Evolutionary conservation across 2,888 invertebrate species (phyloP), one percentile per base, ranked within the genome.

Genomic region (Andrena haemorrhoa): DNA sequence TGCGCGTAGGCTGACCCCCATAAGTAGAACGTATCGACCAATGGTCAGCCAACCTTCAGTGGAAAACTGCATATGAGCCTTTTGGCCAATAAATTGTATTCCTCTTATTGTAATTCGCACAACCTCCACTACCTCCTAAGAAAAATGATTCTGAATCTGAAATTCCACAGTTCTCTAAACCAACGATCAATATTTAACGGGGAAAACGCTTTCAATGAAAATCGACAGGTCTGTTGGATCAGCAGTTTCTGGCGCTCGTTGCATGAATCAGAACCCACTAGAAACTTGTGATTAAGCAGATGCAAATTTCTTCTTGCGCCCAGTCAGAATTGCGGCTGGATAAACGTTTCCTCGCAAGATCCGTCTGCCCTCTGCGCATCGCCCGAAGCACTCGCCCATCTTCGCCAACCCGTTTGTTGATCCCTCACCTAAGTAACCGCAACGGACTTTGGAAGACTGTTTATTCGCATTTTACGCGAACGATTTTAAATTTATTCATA

Each of bases 301-400:
- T 60, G 31, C 26, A 23, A 69, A 60, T 75, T 33, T 20, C 31
- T 41, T 31, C 47, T 58, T 29, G 2, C 58, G 31, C 49, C n/a
- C 47, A 29, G 26, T 33, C 4, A 6, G 23, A 23, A 68, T 33
- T 16, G n/a, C 8, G 12, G 7, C 49, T 12, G 31, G 16, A 49
- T 47, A 75, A 58, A 69, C 58, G 66, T 49, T 60, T 68, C 12
- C 58, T 10, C 23, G 26, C 2, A 5, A 26, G 60, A 68, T 58
- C 47, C 20, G 16, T 16, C 49, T 10, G 33, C 5, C 12, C 5
- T 33, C 60, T 6, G 4, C 58, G 7, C 58, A 58, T 68, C 56
- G 47, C 23, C 16, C 23, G 10, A 60, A 49, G 2, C 47, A 68
- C n/a, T 66, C 31, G 8, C 41, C 41, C 16, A 41, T 35, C 20